Conservation (phyloP, 2,888 invertebrate genomes). For the Achlya flavicornis region DNA sequence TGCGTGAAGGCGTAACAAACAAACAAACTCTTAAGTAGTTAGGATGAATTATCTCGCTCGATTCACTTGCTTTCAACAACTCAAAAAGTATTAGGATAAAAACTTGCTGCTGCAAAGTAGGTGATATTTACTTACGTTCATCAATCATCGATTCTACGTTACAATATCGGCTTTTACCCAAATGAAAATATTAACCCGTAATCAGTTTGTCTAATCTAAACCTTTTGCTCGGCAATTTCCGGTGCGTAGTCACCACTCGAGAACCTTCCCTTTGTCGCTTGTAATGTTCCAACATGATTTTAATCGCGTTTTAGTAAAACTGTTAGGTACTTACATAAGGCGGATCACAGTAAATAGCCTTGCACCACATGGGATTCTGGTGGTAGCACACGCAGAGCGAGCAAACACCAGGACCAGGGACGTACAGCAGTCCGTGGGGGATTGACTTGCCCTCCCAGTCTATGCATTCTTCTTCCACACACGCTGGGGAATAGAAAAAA, state of each 20-base stretch:
- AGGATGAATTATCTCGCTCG: too few species aligned
- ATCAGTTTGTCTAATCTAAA: not conserved
- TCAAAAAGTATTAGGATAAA: too few species aligned
- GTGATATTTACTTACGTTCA: too few species aligned
- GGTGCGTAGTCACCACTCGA: not conserved
- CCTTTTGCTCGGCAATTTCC: not conserved
- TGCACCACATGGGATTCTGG: slow-evolving; percentile 93
- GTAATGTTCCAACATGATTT: not conserved
- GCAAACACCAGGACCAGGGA: slow-evolving; percentile 93
- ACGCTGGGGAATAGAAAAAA: slow-evolving; percentile 73
- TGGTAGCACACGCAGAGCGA: slow-evolving; percentile 94
- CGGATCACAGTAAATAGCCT: slow-evolving; percentile 93
- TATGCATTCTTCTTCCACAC: slow-evolving; percentile 90
- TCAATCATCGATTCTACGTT: too few species aligned
- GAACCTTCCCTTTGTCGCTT: not conserved
- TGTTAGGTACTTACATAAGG: slow-evolving; percentile 88
- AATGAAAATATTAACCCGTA: not conserved
- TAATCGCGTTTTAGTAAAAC: not conserved
- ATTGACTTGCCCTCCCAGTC: slow-evolving; percentile 92
- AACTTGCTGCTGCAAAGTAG: too few species aligned
- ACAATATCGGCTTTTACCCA: too few species aligned
- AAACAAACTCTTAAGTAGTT: too few species aligned
- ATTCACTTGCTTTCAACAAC: too few species aligned
- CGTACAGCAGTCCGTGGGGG: slow-evolving; percentile 91
- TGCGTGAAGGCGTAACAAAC: too few species aligned